Percentiles rank a stretch among this genome's conserved stretches.
phyloP scores from a whole-genome alignment of 2,797 vertebrate species.

The Rhinoraja longicauda region DNA sequence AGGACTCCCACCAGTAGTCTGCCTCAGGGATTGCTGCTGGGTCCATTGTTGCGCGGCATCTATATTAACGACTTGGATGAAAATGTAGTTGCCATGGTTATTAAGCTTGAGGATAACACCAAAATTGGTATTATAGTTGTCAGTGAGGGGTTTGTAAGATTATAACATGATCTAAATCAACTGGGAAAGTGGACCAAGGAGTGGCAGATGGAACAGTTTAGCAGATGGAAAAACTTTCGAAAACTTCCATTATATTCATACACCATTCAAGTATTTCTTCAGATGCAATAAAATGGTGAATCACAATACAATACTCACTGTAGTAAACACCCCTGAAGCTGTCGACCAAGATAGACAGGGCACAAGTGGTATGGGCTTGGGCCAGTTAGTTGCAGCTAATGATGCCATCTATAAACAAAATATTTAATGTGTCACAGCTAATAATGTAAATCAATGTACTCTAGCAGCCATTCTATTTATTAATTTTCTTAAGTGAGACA shows the following conservation, averaged over 20 bases:
- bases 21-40: too few relatives aligned
- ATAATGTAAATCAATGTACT: neutral
- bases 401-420: slow-evolving; percentile 82
- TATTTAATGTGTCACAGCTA: neutral
- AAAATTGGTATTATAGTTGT: too few relatives aligned
- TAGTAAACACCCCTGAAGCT: slow-evolving; percentile 93
- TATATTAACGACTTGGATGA: too few relatives aligned
- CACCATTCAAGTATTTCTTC: neutral
- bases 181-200: too few relatives aligned
- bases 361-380: slow-evolving; percentile 88
- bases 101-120: too few relatives aligned
- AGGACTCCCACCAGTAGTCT: too few relatives aligned
- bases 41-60: too few relatives aligned
- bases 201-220: too few relatives aligned
- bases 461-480: neutral
- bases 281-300: neutral
- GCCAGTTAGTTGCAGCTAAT: slow-evolving; percentile 92
- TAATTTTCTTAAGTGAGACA: neutral
- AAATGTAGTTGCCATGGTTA: too few relatives aligned
- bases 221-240: neutral
- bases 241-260: neutral
- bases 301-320: slow-evolving; percentile 61
- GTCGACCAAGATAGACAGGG: slow-evolving; percentile 97
- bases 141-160: too few relatives aligned
- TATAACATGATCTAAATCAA: too few relatives aligned